Conservation (phyloP, 1,140 invertebrate genomes). For the Ceratoteleas bidentatus region DNA sequence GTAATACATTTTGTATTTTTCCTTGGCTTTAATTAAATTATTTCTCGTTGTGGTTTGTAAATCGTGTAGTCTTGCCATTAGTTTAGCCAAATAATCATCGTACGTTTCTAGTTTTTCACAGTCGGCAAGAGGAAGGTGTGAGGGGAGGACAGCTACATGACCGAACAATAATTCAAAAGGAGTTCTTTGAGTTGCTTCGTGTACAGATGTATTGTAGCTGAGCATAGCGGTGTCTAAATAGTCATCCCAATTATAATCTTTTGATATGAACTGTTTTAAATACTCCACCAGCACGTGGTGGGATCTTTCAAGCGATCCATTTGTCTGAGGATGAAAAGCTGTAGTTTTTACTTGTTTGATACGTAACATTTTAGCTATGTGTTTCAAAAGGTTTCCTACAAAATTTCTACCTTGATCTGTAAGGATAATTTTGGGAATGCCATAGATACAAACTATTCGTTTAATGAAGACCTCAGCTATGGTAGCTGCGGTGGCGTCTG, state of each 20-base stretch:
- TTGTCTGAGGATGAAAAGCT: slow-evolving; percentile 64
- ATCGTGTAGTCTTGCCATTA: slow-evolving; percentile 23
- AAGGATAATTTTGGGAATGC: neutral
- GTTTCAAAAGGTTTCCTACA: slow-evolving; percentile 3
- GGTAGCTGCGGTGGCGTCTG: neutral
- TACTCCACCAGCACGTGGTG: slow-evolving; percentile 61
- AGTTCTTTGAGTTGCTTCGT: slow-evolving; percentile 26
- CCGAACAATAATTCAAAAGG: slow-evolving; percentile 42
- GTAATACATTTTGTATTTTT: slow-evolving; percentile 36
- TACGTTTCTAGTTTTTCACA: slow-evolving; percentile 11
- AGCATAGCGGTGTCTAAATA: slow-evolving; percentile 25
- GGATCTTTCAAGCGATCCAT: slow-evolving; percentile 67
- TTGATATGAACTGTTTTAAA: slow-evolving; percentile 42
- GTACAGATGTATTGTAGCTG: slow-evolving; percentile 29
- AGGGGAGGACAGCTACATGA: slow-evolving; percentile 14
- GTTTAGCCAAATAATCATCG: slow-evolving; percentile 22
- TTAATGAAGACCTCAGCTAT: slow-evolving; percentile 2
- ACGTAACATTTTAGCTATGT: slow-evolving; percentile 43
- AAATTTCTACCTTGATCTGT: slow-evolving; percentile 37
- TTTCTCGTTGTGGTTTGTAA: slow-evolving; percentile 10
- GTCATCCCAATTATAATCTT: slow-evolving; percentile 25
- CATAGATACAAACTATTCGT: slow-evolving; percentile 17
- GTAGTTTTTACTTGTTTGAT: slow-evolving; percentile 67
- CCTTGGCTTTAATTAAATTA: slow-evolving; percentile 41
- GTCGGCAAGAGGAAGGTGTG: neutral